Conservation (phyloP, 1,140 invertebrate genomes). For the Phocides pigmalion region DNA sequence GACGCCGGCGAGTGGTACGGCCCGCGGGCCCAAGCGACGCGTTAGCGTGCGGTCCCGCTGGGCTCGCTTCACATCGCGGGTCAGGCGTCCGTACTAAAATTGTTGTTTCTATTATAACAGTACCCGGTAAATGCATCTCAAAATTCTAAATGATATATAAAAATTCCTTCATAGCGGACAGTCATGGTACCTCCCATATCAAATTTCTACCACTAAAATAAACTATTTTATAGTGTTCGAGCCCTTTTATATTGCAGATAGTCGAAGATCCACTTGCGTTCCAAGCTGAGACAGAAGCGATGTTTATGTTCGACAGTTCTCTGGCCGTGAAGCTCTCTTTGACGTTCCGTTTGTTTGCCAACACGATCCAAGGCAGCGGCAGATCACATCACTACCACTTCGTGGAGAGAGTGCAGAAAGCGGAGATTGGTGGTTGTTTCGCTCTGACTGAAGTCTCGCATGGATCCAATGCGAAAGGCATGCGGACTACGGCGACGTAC, state of each 20-base stretch:
- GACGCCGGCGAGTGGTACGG: no score
- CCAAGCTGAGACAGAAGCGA: constrained; percentile 80
- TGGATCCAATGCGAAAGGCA: constrained; percentile 93
- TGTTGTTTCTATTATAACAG: no score
- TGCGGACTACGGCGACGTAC: constrained; percentile 93
- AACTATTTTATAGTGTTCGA: no score
- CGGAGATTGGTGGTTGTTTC: constrained; percentile 89
- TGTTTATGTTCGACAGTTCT: constrained; percentile 90
- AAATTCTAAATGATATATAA: no score
- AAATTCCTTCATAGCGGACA: no score
- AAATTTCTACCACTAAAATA: no score
- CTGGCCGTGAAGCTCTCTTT: constrained; percentile 86
- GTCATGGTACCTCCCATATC: no score
- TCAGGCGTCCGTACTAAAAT: no score
- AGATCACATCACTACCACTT: constrained; percentile 85
- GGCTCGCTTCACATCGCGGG: no score
- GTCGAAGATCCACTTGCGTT: constrained; percentile 70
- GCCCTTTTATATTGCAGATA: constrained; percentile 64
- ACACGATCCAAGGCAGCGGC: constrained; percentile 82
- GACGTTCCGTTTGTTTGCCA: constrained; percentile 85
- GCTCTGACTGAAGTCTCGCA: constrained; percentile 94
- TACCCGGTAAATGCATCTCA: no score
- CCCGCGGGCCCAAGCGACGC: no score
- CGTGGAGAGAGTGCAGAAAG: constrained; percentile 84
- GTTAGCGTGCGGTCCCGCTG: no score